Percentiles rank a stretch among this genome's conserved stretches.
Conservation (phyloP, 2,797 vertebrate species). For the Pagetopsis macropterus region DNA sequence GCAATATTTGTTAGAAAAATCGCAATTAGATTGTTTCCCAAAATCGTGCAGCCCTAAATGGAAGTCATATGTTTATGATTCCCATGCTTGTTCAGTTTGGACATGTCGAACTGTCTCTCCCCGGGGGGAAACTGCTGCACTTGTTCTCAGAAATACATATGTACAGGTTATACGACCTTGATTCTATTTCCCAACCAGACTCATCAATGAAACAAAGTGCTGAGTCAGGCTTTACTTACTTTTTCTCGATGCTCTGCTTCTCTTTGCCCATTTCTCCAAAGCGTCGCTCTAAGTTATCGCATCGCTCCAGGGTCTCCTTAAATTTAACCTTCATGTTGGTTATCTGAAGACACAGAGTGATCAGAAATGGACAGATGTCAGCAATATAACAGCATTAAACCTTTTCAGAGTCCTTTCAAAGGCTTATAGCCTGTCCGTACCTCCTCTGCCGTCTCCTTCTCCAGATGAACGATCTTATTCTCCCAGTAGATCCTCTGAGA, state of each 20-base stretch:
- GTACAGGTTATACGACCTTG: too few relatives aligned
- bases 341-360: constrained; percentile 82
- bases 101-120: neutral
- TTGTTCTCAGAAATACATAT: too few relatives aligned
- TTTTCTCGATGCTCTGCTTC: constrained; percentile 92
- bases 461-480: constrained; percentile 96
- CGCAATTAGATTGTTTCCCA: too few relatives aligned
- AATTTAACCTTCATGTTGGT: constrained; percentile 99
- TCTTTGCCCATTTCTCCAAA: constrained; percentile 92
- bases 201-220: neutral
- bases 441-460: constrained; percentile 97
- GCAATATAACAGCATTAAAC: too few relatives aligned
- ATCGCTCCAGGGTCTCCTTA: constrained; percentile 98
- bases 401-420: too few relatives aligned
- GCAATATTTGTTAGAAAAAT: too few relatives aligned
- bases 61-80: too few relatives aligned
- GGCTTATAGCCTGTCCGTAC: constrained; percentile 64
- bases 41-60: too few relatives aligned
- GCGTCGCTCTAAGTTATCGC: constrained; percentile 92
- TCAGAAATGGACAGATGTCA: neutral
- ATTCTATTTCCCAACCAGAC: too few relatives aligned
- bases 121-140: too few relatives aligned
- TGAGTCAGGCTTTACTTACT: constrained; percentile 78
- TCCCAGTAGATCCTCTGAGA: constrained; percentile 99
- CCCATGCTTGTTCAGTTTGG: neutral